Evolutionary conservation across 1,140 invertebrate genomes (phyloP).

Genomic region (Magallana ariakensis): DNA sequence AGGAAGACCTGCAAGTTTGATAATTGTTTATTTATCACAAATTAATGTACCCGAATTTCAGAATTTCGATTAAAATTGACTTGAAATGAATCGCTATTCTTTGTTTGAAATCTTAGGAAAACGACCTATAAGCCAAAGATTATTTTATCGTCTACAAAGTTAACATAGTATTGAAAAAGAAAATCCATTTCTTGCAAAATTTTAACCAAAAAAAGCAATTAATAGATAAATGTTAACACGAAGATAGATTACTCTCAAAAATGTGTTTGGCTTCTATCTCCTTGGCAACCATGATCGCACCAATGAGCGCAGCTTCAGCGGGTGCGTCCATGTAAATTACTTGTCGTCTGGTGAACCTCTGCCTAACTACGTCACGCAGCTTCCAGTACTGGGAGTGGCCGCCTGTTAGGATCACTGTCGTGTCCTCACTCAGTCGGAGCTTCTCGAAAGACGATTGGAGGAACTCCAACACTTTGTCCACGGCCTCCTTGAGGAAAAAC

Average conservation of each 20-base stretch:
- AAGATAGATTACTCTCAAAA: background rate
- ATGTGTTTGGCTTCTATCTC: background rate
- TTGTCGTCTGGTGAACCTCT: background rate
- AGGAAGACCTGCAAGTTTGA: background rate
- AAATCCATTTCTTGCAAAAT: too few species aligned
- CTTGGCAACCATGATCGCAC: background rate
- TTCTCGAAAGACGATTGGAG: background rate
- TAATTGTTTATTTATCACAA: too few species aligned
- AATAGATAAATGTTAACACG: too few species aligned
- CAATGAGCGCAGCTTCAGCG: background rate
- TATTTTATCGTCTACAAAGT: too few species aligned
- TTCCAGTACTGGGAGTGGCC: conserved; percentile 11
- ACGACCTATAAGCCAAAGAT: too few species aligned
- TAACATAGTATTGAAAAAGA: too few species aligned
- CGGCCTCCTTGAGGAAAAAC: background rate
- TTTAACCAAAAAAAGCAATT: too few species aligned
- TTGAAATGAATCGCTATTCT: too few species aligned
- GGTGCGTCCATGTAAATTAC: background rate
- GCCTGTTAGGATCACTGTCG: background rate
- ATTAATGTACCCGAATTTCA: too few species aligned
- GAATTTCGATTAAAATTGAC: too few species aligned
- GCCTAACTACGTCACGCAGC: background rate
- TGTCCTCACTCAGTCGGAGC: background rate
- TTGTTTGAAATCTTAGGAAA: too few species aligned
- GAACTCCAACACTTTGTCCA: background rate